phyloP scores from a whole-genome alignment of 2,113 vertebrate genomes.

The Nymphicus hollandicus region DNA sequence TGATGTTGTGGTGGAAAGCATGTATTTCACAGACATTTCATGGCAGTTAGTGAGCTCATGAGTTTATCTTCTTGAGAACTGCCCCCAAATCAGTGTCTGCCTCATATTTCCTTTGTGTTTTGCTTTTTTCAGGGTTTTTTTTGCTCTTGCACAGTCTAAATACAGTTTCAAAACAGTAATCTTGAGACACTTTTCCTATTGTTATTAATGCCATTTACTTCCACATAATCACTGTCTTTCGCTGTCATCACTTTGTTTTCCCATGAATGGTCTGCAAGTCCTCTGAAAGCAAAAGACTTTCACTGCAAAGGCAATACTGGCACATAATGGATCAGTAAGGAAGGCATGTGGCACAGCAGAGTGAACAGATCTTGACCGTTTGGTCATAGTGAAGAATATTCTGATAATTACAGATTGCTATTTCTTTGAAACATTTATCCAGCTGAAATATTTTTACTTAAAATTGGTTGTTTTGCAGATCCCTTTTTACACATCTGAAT shows the following conservation, averaged over 20 bases:
- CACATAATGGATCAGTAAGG: neutral
- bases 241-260: neutral
- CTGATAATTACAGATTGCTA: neutral
- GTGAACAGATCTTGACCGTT: neutral
- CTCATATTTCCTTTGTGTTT: neutral
- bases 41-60: neutral
- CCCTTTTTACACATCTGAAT: accelerated
- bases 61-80: neutral
- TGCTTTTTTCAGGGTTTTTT: neutral
- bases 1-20: neutral
- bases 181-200: neutral
- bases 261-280: neutral
- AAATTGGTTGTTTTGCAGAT: neutral
- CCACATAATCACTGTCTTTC: neutral
- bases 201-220: neutral
- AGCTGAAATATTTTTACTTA: neutral
- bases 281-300: neutral
- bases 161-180: neutral
- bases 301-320: neutral
- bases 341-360: neutral
- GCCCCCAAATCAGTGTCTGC: neutral
- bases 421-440: neutral
- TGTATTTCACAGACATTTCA: neutral
- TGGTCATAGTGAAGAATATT: neutral
- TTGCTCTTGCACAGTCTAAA: neutral